Conservation (phyloP, 2,888 invertebrate species). For the Acronicta leporina region DNA sequence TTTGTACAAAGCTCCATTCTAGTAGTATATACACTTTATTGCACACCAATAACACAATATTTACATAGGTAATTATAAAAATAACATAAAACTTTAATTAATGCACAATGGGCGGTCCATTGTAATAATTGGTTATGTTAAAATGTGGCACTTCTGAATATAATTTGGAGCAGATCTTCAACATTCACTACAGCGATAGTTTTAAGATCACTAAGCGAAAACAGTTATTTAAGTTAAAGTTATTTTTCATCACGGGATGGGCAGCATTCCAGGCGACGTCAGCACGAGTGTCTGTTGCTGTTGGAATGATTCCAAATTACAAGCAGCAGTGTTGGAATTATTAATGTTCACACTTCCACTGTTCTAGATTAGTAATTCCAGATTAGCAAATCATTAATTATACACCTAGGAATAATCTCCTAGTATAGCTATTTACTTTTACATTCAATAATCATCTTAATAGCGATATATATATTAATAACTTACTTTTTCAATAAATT, state of each 20-base stretch:
- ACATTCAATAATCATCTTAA: no score
- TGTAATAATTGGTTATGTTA: no score
- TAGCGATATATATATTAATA: no score
- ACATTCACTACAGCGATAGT: constrained; percentile 1
- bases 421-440: background rate
- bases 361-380: constrained; percentile 43
- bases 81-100: no score
- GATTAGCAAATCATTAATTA: constrained; percentile 28
- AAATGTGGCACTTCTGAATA: background rate
- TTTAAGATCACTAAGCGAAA: constrained; percentile 18
- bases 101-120: no score
- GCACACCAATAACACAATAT: no score
- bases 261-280: constrained; percentile 47
- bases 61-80: no score
- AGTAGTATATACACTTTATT: no score
- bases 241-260: constrained; percentile 40
- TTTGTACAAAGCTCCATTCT: no score
- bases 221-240: constrained; percentile 45
- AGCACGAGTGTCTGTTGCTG: constrained; percentile 40
- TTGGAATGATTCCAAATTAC: constrained; percentile 40
- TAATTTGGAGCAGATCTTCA: background rate
- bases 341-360: constrained; percentile 35
- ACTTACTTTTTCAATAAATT: no score
- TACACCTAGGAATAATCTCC: constrained; percentile 7
- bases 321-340: constrained; percentile 42